Percentiles rank a stretch among this genome's conserved stretches.
Conservation (phyloP, 2,113 vertebrate species). For the Glaucidium brasilianum region DNA sequence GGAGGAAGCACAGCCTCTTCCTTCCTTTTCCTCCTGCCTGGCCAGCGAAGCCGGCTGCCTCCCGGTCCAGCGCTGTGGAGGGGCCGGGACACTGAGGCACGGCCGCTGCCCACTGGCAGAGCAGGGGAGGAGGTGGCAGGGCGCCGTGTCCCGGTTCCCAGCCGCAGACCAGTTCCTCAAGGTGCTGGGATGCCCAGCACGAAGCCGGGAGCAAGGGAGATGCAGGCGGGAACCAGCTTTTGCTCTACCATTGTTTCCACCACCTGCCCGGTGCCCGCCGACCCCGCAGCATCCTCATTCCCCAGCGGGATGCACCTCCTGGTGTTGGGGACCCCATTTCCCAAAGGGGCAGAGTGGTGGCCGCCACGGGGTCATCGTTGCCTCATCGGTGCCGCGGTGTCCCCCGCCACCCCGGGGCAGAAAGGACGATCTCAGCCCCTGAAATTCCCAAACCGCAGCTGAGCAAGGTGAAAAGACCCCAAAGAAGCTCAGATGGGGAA, state of each 20-base stretch:
- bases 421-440: background rate
- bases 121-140: background rate
- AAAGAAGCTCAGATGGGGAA: background rate
- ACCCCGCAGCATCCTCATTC: background rate
- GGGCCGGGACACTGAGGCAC: background rate
- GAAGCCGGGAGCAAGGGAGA: background rate
- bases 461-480: background rate
- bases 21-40: background rate
- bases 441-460: background rate
- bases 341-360: background rate
- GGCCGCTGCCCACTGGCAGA: fast-evolving
- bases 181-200: background rate
- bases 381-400: background rate
- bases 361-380: background rate
- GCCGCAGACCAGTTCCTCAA: too few relatives aligned
- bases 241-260: background rate
- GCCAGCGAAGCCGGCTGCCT: background rate
- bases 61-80: fast-evolving
- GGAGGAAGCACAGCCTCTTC: background rate
- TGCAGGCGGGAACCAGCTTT: background rate
- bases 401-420: too few relatives aligned
- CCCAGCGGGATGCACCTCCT: background rate
- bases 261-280: fast-evolving
- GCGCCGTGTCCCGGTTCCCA: background rate
- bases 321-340: fast-evolving